Conservation (phyloP, 2,888 invertebrate genomes). For the Theretra japonica region DNA sequence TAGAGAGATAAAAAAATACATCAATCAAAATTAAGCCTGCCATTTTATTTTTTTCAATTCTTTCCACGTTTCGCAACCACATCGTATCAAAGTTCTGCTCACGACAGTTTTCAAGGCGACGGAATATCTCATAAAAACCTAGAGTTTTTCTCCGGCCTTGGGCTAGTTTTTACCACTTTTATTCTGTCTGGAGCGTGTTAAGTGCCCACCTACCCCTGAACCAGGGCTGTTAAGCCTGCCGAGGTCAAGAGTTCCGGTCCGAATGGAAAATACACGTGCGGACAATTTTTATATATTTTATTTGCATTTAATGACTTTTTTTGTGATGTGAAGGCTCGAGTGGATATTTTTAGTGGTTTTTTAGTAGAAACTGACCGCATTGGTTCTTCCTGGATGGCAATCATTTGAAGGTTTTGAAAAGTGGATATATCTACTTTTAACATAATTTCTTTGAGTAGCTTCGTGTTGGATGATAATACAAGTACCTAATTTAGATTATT, state of each 20-base stretch:
- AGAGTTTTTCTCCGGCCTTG: background rate
- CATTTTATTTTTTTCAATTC: too few species aligned
- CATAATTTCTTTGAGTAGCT: too few species aligned
- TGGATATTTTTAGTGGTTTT: background rate
- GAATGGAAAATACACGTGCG: background rate
- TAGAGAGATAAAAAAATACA: too few species aligned
- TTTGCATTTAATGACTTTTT: background rate
- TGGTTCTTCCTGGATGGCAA: too few species aligned
- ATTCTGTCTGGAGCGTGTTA: conserved; percentile 16
- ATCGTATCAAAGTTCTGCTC: background rate
- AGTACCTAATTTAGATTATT: too few species aligned
- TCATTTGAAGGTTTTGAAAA: too few species aligned
- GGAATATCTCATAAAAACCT: background rate
- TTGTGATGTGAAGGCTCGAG: background rate
- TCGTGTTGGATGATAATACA: too few species aligned
- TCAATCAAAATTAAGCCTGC: too few species aligned
- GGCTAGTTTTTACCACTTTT: background rate
- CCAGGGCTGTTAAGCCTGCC: background rate
- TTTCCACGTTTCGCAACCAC: too few species aligned
- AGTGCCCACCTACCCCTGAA: conserved; percentile 9
- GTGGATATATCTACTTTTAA: too few species aligned
- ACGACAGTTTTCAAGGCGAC: background rate
- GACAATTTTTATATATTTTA: background rate
- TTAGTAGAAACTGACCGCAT: too few species aligned
- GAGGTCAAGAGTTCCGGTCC: background rate